A percentile compares a stretch with the other conserved stretches of the same genome.
These are phyloP conservation scores for Bubo bubo DNA, from an alignment of 2,113 vertebrate genomes.

Conservation along the genomic window DNA sequence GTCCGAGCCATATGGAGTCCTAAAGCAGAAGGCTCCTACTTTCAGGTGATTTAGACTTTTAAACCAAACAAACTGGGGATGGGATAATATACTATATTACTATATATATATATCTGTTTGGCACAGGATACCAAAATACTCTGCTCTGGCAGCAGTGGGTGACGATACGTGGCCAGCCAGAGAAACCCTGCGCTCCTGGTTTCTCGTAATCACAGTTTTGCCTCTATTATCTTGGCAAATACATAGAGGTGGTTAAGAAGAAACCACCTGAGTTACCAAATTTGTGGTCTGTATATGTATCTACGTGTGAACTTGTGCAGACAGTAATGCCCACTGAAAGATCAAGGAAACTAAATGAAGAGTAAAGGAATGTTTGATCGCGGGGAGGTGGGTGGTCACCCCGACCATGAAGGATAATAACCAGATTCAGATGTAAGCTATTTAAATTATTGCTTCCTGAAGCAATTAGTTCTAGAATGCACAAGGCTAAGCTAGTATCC, in stretches of 20 bases:
- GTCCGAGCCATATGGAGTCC: rapidly evolving
- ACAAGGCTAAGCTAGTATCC: not conserved
- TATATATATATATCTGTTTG: not conserved
- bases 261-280: too few species aligned
- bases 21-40: not conserved
- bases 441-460: not conserved
- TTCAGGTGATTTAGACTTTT: not conserved
- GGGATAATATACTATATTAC: not conserved
- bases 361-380: not conserved
- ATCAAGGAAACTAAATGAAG: rapidly evolving
- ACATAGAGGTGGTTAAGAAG: rapidly evolving
- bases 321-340: rapidly evolving
- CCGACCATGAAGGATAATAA: not conserved
- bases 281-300: rapidly evolving
- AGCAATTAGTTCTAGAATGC: not conserved
- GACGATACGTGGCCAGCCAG: not conserved
- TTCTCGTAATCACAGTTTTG: not conserved
- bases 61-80: not conserved
- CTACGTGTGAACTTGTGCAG: rapidly evolving
- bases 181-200: not conserved
- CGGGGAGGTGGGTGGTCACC: not conserved
- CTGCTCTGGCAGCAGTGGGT: not conserved
- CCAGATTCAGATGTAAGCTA: rapidly evolving
- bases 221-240: not conserved
- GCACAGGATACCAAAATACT: not conserved